Base-by-base conservation (phyloP, 2,797 vertebrate genomes). In the Bothrops alternatus region DNA sequence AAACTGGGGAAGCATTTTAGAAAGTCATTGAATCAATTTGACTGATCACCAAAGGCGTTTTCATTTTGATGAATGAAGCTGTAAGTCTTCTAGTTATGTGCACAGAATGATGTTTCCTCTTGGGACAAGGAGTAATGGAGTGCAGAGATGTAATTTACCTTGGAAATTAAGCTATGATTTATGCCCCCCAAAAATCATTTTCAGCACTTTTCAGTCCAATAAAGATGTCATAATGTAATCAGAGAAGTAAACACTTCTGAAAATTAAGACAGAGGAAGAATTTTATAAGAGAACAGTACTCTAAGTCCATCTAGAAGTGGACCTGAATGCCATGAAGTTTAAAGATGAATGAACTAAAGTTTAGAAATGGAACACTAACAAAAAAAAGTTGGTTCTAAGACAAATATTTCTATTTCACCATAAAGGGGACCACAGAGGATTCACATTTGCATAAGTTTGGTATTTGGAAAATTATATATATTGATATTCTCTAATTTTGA, bases 111-210 rank as follows among this genome's bases (percentile, higher is more conserved):
- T 4, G 23, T 16, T 58, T 1, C 12, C 82, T 42, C 58, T 90
- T 56, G 42, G 53, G 2, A 47, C 11, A 0, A 2, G 3, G 2
- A 0, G 6, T 65, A 91, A 93, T 25, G 14, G 94, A 53, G 63
- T 53, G n/a, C 50, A 92, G 88, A 91, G 95, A 91, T 57, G 88
- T 16, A 61, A 26, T 87, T 93, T 78, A 0, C n/a, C 69, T 63
- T n/a, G 26, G 91, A 88, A 82, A 93, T 63, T 73, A 85, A 61
- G 53, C 5, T 13, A 14, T 8, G 61, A 18, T 28, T 91, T 57
- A 65, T 55, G 37, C 32, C 91, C 73, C 32, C 91, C 73, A 90
- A 92, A 89, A 94, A 92, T 1, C 86, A 16, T 1, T 32, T 50
- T 7, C 26, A 23, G 0, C 13, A n/a, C 8, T 61, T 61, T 25